phyloP scores from a whole-genome alignment of 2,888 invertebrate species.

The Mythimna lalbum region DNA sequence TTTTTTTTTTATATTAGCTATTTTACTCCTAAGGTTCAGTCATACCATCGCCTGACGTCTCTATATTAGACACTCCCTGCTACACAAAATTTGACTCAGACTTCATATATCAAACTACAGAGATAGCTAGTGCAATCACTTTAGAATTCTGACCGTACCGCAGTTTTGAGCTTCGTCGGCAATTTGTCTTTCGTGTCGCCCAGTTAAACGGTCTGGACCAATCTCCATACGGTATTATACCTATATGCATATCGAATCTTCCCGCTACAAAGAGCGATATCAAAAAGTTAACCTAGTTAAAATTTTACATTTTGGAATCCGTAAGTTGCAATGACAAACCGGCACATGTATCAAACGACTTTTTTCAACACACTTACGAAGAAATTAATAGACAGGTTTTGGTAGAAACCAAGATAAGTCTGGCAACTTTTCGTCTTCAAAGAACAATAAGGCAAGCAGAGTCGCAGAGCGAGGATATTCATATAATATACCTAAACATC shows the following conservation, averaged over 20 bases:
- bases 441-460: background rate
- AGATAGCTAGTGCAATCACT: constrained; percentile 43
- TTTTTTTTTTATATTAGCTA: background rate
- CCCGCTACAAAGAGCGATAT: background rate
- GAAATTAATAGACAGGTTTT: background rate
- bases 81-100: constrained; percentile 6
- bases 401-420: background rate
- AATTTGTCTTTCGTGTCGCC: constrained; percentile 33
- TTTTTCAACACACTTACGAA: too few relatives aligned
- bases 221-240: constrained; percentile 3
- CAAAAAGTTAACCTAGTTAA: too few relatives aligned
- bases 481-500: background rate
- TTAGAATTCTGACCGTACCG: constrained; percentile 22
- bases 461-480: background rate
- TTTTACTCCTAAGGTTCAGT: background rate
- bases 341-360: too few relatives aligned
- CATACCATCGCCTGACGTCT: background rate
- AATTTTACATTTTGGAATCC: too few relatives aligned
- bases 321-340: too few relatives aligned
- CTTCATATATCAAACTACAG: constrained; percentile 24
- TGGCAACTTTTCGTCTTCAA: background rate
- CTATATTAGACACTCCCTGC: background rate
- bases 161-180: constrained; percentile 37
- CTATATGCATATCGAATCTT: background rate
- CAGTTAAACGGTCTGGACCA: constrained; percentile 10